These are phyloP conservation scores for Cygnus atratus DNA, from an alignment of 2,113 vertebrate species.

Conservation along the genomic window DNA sequence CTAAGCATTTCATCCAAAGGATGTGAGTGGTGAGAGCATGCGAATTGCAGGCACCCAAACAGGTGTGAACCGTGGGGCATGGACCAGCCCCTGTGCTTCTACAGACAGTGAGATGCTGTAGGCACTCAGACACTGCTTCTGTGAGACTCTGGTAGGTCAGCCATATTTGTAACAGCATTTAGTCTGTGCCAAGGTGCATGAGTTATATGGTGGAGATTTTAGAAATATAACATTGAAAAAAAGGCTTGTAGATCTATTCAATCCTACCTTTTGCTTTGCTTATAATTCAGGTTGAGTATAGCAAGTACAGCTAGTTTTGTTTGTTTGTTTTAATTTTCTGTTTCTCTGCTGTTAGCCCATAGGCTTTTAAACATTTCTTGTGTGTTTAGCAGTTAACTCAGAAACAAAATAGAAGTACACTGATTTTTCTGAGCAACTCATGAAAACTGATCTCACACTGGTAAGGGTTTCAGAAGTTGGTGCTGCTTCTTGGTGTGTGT, in stretches of 20 bases:
- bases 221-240: neutral
- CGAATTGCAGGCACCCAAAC: neutral
- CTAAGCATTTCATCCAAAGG: neutral
- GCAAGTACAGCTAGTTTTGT: neutral
- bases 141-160: neutral
- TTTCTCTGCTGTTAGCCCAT: neutral
- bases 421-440: neutral
- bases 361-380: neutral
- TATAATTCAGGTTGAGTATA: neutral
- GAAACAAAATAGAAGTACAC: neutral
- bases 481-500: constrained; percentile 35
- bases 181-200: neutral
- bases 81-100: neutral
- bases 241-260: neutral
- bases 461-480: constrained; percentile 41
- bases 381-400: neutral
- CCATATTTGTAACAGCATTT: rapidly evolving
- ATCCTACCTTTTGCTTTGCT: neutral
- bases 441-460: constrained; percentile 8
- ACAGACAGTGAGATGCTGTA: neutral
- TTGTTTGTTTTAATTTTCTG: neutral
- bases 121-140: neutral
- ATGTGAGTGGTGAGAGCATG: rapidly evolving
- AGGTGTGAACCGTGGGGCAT: neutral
- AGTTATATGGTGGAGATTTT: neutral